phyloP scores from a whole-genome alignment of 2,113 vertebrate species.

The Azemiops feae region DNA sequence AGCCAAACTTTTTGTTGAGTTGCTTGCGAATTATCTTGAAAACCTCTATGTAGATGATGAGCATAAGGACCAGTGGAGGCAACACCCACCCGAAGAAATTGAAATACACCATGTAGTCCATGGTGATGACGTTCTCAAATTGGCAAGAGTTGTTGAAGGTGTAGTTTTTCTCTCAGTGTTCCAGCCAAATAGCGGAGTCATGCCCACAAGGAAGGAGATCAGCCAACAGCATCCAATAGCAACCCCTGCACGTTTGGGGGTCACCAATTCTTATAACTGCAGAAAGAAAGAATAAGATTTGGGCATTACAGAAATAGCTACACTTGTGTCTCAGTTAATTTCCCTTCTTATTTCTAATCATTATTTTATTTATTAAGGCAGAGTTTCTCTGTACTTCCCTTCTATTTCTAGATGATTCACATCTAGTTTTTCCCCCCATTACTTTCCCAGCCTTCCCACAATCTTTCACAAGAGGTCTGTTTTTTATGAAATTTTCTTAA shows the following conservation, averaged over 20 bases:
- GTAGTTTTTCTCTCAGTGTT: slow-evolving; percentile 70
- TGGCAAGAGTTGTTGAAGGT: slow-evolving; percentile 58
- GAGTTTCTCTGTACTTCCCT: neutral
- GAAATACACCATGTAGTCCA: slow-evolving; percentile 99
- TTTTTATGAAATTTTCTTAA: neutral
- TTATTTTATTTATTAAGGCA: neutral
- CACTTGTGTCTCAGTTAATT: neutral
- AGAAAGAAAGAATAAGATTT: slow-evolving; percentile 15
- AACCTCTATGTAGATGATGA: slow-evolving; percentile 90
- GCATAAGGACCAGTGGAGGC: slow-evolving; percentile 88
- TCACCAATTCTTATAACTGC: slow-evolving; percentile 92
- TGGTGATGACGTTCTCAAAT: slow-evolving; percentile 95
- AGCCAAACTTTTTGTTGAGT: slow-evolving; percentile 87
- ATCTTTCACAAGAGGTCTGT: neutral
- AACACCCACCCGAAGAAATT: slow-evolving; percentile 97
- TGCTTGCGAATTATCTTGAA: slow-evolving; percentile 97
- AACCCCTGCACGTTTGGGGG: slow-evolving; percentile 76
- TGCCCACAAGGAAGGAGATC: slow-evolving; percentile 86
- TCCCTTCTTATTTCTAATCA: neutral
- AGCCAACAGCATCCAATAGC: slow-evolving; percentile 90
- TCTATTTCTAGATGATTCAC: neutral
- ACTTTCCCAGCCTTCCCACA: neutral
- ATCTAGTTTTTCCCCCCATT: neutral
- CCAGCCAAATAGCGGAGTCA: slow-evolving; percentile 93
- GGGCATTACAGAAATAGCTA: neutral